Conservation (phyloP, 2,113 vertebrate species). For the Heptranchias perlo region DNA sequence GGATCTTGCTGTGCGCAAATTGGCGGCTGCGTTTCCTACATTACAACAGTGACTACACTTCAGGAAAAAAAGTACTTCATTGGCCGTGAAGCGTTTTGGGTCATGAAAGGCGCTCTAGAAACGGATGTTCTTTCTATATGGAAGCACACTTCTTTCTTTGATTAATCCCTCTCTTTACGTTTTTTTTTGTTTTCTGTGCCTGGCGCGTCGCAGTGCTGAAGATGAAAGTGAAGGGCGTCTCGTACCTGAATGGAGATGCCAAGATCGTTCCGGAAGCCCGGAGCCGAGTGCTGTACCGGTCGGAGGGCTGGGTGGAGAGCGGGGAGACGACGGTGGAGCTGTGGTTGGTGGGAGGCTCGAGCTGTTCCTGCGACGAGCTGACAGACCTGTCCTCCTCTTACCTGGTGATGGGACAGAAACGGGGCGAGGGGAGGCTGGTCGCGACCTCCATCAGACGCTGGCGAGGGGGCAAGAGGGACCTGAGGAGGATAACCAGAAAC, state of each 20-base stretch:
- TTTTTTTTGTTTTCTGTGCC: neutral
- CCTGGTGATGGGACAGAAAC: conserved; percentile 54
- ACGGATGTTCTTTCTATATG: no score
- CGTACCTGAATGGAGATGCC: conserved; percentile 54
- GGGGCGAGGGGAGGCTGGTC: conserved; percentile 52
- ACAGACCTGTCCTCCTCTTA: conserved; percentile 43
- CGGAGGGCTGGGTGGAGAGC: conserved; percentile 48
- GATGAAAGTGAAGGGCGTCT: conserved; percentile 57
- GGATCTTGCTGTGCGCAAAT: neutral
- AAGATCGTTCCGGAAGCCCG: conserved; percentile 55
- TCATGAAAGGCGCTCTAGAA: no score
- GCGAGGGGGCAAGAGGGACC: conserved; percentile 58
- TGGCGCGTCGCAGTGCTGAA: conserved; percentile 53
- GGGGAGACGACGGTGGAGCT: conserved; percentile 55
- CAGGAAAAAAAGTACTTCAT: neutral
- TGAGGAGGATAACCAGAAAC: conserved; percentile 61
- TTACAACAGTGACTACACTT: neutral
- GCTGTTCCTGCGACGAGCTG: conserved; percentile 38
- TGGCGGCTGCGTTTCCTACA: neutral
- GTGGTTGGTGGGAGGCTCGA: conserved; percentile 59
- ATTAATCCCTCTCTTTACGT: neutral
- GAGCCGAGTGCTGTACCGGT: conserved; percentile 55
- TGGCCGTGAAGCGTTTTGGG: neutral
- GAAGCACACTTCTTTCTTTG: no score
- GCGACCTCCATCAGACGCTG: conserved; percentile 59